phyloP scores from a whole-genome alignment of 2,888 invertebrate genomes.

The Melanostoma scalare region DNA sequence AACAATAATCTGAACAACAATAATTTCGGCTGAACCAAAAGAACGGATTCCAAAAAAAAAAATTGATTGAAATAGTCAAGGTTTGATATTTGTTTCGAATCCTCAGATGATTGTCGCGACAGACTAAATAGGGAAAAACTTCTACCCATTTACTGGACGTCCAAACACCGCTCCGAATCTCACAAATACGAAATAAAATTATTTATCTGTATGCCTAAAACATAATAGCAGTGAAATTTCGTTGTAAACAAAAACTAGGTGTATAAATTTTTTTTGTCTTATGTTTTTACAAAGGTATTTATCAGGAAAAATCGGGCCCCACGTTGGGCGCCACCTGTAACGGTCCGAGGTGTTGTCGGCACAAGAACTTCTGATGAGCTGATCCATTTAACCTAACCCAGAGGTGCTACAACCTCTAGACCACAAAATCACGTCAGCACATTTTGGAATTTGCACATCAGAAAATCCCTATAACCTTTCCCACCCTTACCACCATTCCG shows the following conservation, averaged over 20 bases:
- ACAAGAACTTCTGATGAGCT: background rate
- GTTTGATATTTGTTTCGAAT: background rate
- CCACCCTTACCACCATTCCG: background rate
- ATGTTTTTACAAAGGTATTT: background rate
- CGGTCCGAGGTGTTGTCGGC: constrained; percentile 1
- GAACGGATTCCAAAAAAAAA: constrained; percentile 1
- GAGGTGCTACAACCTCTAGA: too few relatives aligned
- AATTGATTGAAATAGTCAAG: background rate
- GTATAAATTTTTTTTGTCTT: background rate
- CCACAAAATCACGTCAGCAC: background rate
- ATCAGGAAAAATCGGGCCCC: background rate
- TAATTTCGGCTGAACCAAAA: background rate
- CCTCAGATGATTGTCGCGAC: background rate
- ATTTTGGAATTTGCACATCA: background rate
- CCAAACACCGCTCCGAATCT: background rate
- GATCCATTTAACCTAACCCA: too few relatives aligned
- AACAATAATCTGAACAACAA: background rate
- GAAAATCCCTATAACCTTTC: background rate
- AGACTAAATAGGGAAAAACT: background rate
- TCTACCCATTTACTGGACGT: background rate
- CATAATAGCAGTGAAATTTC: background rate
- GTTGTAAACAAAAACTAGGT: background rate
- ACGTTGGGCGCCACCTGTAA: constrained; percentile 16
- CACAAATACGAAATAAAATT: background rate
- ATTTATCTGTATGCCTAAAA: background rate